Evolutionary conservation across 2,113 vertebrate species (phyloP).

Genomic region (Talpa occidentalis): DNA sequence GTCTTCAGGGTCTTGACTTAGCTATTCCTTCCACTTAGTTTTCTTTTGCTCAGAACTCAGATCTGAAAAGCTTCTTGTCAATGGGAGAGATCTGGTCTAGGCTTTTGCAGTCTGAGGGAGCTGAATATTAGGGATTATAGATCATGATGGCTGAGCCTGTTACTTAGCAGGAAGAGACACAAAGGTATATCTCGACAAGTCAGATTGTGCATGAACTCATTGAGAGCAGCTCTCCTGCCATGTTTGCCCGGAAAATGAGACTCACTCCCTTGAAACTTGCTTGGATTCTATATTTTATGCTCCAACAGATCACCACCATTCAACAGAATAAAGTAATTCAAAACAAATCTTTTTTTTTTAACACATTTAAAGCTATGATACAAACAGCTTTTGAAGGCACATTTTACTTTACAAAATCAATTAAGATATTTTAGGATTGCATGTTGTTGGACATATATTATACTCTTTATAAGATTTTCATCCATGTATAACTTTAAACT

Average conservation of each 20-base stretch:
- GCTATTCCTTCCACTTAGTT: background rate
- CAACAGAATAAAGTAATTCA: conserved; percentile 21
- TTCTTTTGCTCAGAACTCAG: background rate
- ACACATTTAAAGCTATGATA: background rate
- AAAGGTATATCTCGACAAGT: conserved; percentile 44
- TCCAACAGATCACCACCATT: background rate
- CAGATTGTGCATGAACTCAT: background rate
- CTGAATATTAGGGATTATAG: conserved; percentile 37
- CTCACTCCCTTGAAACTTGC: background rate
- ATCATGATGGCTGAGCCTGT: background rate
- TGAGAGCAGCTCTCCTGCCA: background rate
- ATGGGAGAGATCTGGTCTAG: background rate
- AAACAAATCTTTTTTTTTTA: background rate
- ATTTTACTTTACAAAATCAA: conserved; percentile 16
- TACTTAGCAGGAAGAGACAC: background rate
- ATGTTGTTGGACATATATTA: background rate
- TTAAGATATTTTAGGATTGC: background rate
- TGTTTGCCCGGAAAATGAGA: background rate
- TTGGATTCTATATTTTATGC: background rate
- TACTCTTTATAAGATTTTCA: background rate
- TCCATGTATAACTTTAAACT: background rate
- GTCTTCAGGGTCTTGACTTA: background rate
- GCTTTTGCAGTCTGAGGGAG: background rate
- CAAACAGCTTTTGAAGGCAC: background rate
- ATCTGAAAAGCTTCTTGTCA: background rate